These are phyloP conservation scores for Bos indicus DNA, from an alignment of 2,113 vertebrate species.

Conservation along the genomic window DNA sequence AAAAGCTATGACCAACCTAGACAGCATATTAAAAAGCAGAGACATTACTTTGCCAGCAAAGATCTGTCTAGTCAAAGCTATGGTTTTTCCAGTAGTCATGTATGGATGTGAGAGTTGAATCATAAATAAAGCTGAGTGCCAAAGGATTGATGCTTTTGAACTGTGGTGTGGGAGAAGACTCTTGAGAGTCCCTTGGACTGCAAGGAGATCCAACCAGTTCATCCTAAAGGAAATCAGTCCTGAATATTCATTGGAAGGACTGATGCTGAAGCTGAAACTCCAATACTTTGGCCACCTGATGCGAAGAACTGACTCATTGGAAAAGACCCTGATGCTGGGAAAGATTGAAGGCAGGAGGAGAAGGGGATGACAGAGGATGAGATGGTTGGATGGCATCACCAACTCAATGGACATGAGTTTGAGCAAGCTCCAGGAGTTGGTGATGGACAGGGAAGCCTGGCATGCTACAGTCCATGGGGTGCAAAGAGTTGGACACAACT, in stretches of 20 bases:
- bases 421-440: neutral
- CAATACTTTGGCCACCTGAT: neutral
- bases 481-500: neutral
- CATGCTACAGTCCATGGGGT: neutral
- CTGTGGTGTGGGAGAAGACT: neutral
- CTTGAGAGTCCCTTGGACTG: neutral
- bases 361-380: neutral
- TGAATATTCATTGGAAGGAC: neutral
- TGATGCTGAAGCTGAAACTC: neutral
- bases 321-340: neutral
- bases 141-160: neutral
- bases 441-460: neutral
- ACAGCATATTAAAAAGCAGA: neutral
- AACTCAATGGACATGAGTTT: neutral
- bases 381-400: neutral
- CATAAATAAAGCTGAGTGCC: neutral
- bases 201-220: neutral
- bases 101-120: neutral
- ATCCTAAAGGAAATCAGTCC: neutral
- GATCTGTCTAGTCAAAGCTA: neutral
- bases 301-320: neutral
- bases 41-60: neutral
- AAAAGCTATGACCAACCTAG: neutral
- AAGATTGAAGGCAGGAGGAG: neutral
- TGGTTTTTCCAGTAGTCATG: neutral